These are phyloP conservation scores for Arctocebus calabarensis DNA, from an alignment of 2,797 vertebrate genomes.

Conservation along the genomic window DNA sequence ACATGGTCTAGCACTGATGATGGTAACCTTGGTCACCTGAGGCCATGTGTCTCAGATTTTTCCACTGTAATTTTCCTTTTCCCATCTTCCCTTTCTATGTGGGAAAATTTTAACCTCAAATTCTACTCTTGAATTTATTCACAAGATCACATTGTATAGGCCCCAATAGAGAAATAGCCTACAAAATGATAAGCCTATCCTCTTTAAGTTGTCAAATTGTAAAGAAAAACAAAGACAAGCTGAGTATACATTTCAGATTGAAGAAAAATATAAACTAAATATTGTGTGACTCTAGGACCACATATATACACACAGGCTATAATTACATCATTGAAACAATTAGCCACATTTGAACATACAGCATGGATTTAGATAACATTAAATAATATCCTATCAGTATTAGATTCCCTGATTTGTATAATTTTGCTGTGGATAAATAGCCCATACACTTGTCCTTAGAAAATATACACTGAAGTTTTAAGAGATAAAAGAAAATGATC, in stretches of 20 bases:
- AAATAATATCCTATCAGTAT: background rate
- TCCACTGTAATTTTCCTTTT: background rate
- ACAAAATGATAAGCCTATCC: background rate
- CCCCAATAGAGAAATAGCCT: background rate
- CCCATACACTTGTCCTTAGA: background rate
- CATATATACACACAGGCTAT: too few species aligned
- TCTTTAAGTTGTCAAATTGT: background rate
- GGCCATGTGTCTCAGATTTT: background rate
- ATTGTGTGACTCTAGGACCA: background rate
- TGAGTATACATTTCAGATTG: background rate
- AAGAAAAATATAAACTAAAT: background rate
- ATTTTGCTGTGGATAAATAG: background rate
- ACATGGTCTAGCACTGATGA: too few species aligned
- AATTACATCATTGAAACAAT: background rate
- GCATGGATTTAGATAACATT: background rate
- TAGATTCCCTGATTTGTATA: background rate
- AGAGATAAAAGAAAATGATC: background rate
- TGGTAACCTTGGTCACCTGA: too few species aligned
- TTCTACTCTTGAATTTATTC: background rate
- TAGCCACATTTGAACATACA: background rate
- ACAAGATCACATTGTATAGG: background rate
- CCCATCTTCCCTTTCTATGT: background rate
- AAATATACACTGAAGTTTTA: background rate
- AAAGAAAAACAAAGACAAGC: background rate
- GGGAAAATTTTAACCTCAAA: background rate